Conservation (phyloP, 2,797 vertebrate genomes). For the Leptatherina wallacei region DNA sequence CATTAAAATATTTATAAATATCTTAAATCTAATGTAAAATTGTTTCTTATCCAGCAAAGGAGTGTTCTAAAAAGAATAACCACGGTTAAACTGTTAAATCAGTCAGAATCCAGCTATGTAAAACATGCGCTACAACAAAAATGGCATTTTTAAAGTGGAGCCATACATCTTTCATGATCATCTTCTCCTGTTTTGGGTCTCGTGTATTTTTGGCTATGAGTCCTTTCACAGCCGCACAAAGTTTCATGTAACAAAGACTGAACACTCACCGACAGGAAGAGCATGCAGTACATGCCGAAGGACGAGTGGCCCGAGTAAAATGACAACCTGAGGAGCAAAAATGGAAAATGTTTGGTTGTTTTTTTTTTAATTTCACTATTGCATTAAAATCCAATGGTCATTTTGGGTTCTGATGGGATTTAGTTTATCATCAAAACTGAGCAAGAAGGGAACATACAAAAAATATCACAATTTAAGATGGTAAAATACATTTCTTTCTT, state of each 20-base stretch:
- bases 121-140: conserved; percentile 37
- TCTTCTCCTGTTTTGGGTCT: conserved; percentile 39
- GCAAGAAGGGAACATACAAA: not conserved
- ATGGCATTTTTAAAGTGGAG: conserved; percentile 51
- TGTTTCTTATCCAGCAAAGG: not conserved
- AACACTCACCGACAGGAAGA: conserved; percentile 95
- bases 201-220: conserved; percentile 41
- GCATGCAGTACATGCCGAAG: conserved; percentile 99
- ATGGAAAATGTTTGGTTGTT: not conserved
- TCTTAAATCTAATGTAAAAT: not conserved
- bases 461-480: not conserved
- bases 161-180: not conserved
- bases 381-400: too few relatives aligned
- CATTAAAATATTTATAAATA: not conserved
- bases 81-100: conserved; percentile 11
- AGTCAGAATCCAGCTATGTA: conserved; percentile 45
- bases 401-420: too few relatives aligned
- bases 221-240: conserved; percentile 2
- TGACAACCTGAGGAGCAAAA: conserved; percentile 86
- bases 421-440: too few relatives aligned
- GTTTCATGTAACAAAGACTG: not conserved
- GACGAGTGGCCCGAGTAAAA: conserved; percentile 99
- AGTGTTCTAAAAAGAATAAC: not conserved
- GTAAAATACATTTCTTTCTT: not conserved
- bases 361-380: not conserved